Base-by-base conservation (phyloP, 2,888 invertebrate genomes). In the Monopis laevigella region DNA sequence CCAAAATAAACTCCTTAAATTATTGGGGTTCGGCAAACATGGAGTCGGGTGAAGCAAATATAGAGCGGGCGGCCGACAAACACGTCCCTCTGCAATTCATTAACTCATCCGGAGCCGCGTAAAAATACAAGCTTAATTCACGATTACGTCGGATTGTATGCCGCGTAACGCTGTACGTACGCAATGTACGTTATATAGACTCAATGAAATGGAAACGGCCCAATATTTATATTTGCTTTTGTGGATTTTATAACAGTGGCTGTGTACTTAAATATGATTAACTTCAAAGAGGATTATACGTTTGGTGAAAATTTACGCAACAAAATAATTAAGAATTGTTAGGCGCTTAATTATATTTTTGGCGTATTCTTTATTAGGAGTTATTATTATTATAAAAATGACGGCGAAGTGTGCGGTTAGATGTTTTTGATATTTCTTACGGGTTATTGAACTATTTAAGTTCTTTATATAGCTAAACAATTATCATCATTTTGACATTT, bases 1-100 rank as follows among this genome's bases (percentile, higher is more conserved):
- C 50, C 54, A 56, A 56, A 58, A 59, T 59, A 57, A 60, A 59
- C 59, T 62, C 57, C 64, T 62, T 68, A 62, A 68, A 66, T 67
- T 65, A 68, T 62, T 62, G 58, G 60, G 62, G 58, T 55, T 52
- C 44, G 40, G 40, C 42, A 44, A 42, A 44, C 44, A 39, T 44
- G 35, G 39, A 40, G 39, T 21, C 24, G 39, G 41, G 39, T 21
- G 42, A 27, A 19, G 43, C 59, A 60, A 64, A 65, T 59, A 65
- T 61, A 55, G 55, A 50, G 55, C 52, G 43, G 41, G 40, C 40
- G 29, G 29, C 24, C 40, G 53, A 54, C 52, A 52, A 55, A 60
- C 59, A 59, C 55, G 51, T 48, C 47, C 51, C 52, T 46, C 44
- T 48, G 53, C 59, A 55, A 56, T 65, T 65, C 64, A 66, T 65